A percentile compares a stretch with the other conserved stretches of the same genome.
Conservation (phyloP, 1,140 invertebrate genomes). For the Atopsyche davidsoni region DNA sequence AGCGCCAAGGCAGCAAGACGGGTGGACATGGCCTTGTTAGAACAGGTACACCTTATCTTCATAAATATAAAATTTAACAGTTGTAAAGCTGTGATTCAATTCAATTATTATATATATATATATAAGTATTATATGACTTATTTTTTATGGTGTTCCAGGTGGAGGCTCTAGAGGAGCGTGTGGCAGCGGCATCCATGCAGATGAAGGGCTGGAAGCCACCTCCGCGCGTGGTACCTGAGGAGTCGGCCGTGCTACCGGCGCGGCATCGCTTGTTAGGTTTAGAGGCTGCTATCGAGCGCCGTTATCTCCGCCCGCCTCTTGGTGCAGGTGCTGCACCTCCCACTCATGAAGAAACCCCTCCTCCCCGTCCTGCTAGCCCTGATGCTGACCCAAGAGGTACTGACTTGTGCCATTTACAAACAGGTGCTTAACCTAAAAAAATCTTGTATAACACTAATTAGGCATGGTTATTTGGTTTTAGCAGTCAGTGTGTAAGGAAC, state of each 20-base stretch:
- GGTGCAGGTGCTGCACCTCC: constrained; percentile 58
- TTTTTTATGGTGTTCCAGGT: constrained; percentile 48
- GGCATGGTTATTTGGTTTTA: too few relatives aligned
- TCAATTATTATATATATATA: neutral
- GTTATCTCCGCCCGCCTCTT: constrained; percentile 90
- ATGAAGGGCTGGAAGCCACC: constrained; percentile 84
- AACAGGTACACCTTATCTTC: constrained; percentile 45
- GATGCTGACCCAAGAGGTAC: too few relatives aligned
- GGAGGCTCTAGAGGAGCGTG: constrained; percentile 86
- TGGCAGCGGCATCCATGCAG: constrained; percentile 89
- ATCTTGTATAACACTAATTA: too few relatives aligned
- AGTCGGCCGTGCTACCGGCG: constrained; percentile 54
- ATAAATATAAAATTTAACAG: constrained; percentile 2
- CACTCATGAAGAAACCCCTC: constrained; percentile 3
- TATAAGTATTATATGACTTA: neutral
- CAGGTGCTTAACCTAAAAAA: too few relatives aligned
- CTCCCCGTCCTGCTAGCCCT: constrained; percentile 2
- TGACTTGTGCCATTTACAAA: too few relatives aligned
- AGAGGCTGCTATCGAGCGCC: constrained; percentile 83
- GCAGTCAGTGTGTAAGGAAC: too few relatives aligned
- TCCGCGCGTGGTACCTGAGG: constrained; percentile 43
- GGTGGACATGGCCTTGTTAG: constrained; percentile 74
- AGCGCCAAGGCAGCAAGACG: constrained; percentile 66
- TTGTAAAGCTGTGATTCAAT: too few relatives aligned
- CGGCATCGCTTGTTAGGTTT: constrained; percentile 73